Evolutionary conservation across 2,797 vertebrate species (phyloP).

Genomic region (Periparus ater): DNA sequence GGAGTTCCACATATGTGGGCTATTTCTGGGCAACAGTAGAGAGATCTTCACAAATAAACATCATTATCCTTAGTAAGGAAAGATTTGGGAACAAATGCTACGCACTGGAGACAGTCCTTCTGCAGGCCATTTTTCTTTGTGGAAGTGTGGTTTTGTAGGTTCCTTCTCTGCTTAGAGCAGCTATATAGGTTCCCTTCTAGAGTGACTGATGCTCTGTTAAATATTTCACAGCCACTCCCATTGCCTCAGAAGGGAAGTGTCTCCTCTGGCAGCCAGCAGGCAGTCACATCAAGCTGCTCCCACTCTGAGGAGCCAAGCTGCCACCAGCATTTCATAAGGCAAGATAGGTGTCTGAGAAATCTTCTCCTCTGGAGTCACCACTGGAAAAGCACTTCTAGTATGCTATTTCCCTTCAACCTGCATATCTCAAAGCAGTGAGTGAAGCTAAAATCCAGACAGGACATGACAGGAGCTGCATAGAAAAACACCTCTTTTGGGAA

Average conservation of each 20-base stretch:
- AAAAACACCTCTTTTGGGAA: neutral
- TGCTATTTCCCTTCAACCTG: neutral
- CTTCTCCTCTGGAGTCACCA: neutral
- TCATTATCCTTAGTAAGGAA: neutral
- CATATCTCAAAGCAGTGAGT: neutral
- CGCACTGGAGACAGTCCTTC: neutral
- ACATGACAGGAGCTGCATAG: neutral
- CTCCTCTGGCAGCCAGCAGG: neutral
- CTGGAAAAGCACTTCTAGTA: neutral
- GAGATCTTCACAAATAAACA: neutral
- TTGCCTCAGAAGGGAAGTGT: neutral
- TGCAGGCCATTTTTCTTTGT: neutral
- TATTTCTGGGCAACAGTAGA: conserved; percentile 1
- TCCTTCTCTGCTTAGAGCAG: neutral
- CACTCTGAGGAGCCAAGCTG: neutral
- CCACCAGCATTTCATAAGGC: neutral
- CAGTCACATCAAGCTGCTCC: neutral
- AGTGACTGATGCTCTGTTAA: neutral
- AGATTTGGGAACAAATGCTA: neutral
- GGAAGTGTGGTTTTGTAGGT: neutral
- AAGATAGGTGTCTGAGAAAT: neutral
- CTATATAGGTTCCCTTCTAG: neutral
- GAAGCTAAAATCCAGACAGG: neutral
- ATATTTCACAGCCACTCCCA: fast-evolving
- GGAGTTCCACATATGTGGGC: neutral